These are phyloP conservation scores for Limnephilus lunatus DNA, from an alignment of 2,888 invertebrate species.

Conservation along the genomic window DNA sequence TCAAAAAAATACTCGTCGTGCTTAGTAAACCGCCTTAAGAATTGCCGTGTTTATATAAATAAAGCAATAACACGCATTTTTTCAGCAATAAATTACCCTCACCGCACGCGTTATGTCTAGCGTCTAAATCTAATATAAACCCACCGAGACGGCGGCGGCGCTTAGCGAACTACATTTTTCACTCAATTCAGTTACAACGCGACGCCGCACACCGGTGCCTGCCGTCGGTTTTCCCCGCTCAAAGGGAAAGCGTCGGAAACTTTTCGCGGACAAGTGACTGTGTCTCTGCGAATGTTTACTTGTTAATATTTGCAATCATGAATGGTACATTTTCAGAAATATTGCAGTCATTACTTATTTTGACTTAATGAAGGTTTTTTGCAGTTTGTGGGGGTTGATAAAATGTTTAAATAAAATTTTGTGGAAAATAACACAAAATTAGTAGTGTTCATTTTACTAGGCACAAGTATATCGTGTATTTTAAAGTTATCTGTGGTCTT, in stretches of 20 bases:
- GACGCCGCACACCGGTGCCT: constrained; percentile 21
- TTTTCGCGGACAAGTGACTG: neutral
- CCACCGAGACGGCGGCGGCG: neutral
- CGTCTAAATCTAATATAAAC: neutral
- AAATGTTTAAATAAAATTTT: neutral
- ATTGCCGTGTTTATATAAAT: neutral
- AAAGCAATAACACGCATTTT: neutral
- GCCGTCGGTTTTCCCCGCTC: constrained; percentile 31
- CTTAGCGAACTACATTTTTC: neutral
- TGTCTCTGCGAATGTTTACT: neutral
- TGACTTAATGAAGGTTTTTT: too few species aligned
- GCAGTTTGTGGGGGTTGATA: neutral
- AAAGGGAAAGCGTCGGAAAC: neutral
- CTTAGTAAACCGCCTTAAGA: constrained; percentile 6
- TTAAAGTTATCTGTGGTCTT: neutral
- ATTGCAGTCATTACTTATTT: neutral
- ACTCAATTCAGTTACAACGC: neutral
- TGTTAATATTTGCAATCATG: neutral
- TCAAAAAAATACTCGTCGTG: neutral
- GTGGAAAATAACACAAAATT: neutral
- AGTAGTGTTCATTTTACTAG: neutral
- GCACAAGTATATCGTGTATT: neutral
- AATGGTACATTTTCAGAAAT: neutral
- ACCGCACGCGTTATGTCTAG: neutral
- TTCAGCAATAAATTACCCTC: neutral